A percentile compares a stretch with the other conserved stretches of the same genome.
Conservation (phyloP, 2,888 invertebrate genomes). For the Monochamus alternatus region DNA sequence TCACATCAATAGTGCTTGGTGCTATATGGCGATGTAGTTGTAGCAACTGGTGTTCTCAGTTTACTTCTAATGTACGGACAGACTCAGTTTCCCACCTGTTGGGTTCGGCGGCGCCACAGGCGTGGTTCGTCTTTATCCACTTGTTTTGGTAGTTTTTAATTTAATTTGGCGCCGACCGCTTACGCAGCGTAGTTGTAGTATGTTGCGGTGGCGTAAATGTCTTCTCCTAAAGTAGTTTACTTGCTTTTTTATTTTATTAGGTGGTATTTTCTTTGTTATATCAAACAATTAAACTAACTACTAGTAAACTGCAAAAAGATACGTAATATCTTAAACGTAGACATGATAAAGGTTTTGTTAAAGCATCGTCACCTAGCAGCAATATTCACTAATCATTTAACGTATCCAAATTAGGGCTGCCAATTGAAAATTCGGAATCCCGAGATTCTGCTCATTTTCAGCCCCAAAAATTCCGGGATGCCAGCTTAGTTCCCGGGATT, state of each 20-base stretch:
- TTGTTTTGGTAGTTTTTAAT: conserved; percentile 62
- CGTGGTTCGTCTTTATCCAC: conserved; percentile 62
- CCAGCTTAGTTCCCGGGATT: too few species aligned
- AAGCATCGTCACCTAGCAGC: too few species aligned
- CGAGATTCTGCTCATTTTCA: too few species aligned
- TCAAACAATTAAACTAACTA: too few species aligned
- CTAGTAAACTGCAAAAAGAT: too few species aligned
- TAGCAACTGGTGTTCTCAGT: conserved; percentile 39
- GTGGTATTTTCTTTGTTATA: too few species aligned
- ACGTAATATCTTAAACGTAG: too few species aligned
- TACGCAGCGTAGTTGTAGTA: background rate
- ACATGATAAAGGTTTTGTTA: too few species aligned
- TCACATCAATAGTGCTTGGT: background rate
- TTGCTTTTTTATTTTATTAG: background rate
- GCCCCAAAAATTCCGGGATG: too few species aligned
- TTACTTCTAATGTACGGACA: conserved; percentile 43
- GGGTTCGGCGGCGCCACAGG: conserved; percentile 68
- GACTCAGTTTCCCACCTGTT: conserved; percentile 66
- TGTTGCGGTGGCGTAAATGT: conserved; percentile 14
- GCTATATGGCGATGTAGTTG: background rate
- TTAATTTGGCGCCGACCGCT: conserved; percentile 57
- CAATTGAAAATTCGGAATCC: too few species aligned
- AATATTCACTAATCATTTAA: too few species aligned
- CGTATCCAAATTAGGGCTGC: too few species aligned
- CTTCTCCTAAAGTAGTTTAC: conserved; percentile 5